phyloP scores from a whole-genome alignment of 2,113 vertebrate species.

The Seriola rivoliana region DNA sequence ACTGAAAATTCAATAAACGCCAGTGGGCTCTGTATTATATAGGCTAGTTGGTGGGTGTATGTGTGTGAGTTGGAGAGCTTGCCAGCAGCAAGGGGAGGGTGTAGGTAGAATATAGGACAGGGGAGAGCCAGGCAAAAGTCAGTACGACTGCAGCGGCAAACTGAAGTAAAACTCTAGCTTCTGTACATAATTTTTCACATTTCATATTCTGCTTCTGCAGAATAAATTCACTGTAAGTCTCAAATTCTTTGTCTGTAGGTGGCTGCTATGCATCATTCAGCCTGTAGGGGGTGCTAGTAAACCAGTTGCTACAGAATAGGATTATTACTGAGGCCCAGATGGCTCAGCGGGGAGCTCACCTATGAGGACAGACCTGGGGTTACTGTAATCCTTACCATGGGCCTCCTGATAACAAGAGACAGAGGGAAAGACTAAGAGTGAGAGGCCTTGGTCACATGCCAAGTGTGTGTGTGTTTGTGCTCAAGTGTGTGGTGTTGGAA shows the following conservation, averaged over 20 bases:
- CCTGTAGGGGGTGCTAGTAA: conserved; percentile 59
- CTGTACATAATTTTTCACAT: background rate
- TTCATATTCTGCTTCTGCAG: no score
- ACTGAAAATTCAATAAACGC: conserved; percentile 29
- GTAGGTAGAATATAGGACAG: conserved; percentile 6
- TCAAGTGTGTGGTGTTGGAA: conserved; percentile 54
- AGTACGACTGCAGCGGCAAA: background rate
- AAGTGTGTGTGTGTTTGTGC: conserved; percentile 50
- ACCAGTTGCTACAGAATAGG: conserved; percentile 1
- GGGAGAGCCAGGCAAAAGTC: background rate
- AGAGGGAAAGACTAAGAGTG: conserved; percentile 64
- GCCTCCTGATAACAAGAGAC: conserved; percentile 70
- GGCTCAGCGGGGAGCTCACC: conserved; percentile 77
- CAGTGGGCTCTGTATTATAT: conserved; percentile 23
- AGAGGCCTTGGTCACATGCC: conserved; percentile 72
- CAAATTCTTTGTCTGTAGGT: conserved; percentile 34
- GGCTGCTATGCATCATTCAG: conserved; percentile 17
- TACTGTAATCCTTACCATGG: conserved; percentile 79
- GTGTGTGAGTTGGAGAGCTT: conserved; percentile 6
- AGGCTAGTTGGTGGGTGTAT: conserved; percentile 18
- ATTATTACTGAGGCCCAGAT: conserved; percentile 76
- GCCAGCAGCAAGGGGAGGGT: conserved; percentile 2
- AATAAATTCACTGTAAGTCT: background rate
- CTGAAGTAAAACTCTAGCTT: background rate
- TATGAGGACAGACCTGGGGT: conserved; percentile 76